Conservation (phyloP, 2,797 vertebrate genomes). For the Enteromius unitaeniatus region DNA sequence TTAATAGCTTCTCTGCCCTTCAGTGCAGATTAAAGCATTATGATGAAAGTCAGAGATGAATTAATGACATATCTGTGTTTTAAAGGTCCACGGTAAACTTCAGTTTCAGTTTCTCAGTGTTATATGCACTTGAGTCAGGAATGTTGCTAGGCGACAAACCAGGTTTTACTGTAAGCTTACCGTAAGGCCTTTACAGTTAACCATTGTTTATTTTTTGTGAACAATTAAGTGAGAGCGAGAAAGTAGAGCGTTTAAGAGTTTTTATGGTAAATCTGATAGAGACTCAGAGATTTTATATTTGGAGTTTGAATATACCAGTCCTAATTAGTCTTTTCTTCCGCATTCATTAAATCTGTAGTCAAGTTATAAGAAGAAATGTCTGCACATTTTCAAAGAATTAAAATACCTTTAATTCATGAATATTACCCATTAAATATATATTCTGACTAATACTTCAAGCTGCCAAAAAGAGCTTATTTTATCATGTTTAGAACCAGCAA, state of each 20-base stretch:
- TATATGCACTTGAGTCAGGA: constrained; percentile 37
- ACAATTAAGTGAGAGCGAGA: not conserved
- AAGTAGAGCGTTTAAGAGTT: not conserved
- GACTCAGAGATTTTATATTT: not conserved
- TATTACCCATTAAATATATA: not conserved
- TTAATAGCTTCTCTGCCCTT: constrained; percentile 23
- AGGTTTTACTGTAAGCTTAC: constrained; percentile 1
- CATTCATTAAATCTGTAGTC: not conserved
- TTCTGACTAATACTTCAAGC: not conserved
- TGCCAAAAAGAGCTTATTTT: not conserved
- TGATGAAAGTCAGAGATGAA: not conserved
- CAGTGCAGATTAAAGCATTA: not conserved
- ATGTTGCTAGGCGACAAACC: constrained; percentile 46
- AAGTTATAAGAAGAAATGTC: not conserved
- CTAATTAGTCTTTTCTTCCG: not conserved
- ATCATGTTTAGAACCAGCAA: constrained; percentile 7
- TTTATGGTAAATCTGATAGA: not conserved
- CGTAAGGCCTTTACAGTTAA: not conserved
- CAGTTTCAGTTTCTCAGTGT: constrained; percentile 19
- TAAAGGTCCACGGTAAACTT: constrained; percentile 20
- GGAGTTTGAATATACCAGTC: not conserved
- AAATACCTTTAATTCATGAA: not conserved
- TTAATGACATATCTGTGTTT: constrained; percentile 11
- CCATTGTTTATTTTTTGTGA: not conserved
- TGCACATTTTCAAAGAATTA: not conserved